Percentiles rank a stretch among this genome's conserved stretches.
Evolutionary conservation across 2,113 vertebrate species (phyloP).

Genomic region (Zosterops borbonicus): DNA sequence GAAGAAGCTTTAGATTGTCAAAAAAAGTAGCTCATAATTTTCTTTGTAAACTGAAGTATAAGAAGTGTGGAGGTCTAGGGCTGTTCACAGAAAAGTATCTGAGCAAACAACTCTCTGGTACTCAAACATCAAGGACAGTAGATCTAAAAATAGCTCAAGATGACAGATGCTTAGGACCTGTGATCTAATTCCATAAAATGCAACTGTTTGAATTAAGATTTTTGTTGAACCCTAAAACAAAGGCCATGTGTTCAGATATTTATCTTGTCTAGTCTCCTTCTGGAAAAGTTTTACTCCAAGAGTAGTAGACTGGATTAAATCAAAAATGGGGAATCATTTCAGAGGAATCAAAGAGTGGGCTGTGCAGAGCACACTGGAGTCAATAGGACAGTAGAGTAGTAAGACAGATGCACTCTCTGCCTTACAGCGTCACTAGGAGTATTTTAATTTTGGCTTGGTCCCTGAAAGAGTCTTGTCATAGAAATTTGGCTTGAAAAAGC

Average conservation of each 20-base stretch:
- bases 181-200: neutral
- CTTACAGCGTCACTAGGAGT: neutral
- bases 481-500: neutral
- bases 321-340: neutral
- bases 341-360: neutral
- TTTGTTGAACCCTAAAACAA: neutral
- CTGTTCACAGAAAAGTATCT: neutral
- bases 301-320: neutral
- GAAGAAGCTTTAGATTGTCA: neutral
- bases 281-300: neutral
- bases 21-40: neutral
- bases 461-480: neutral
- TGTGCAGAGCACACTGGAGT: neutral
- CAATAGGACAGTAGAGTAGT: neutral
- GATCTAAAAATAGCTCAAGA: fast-evolving
- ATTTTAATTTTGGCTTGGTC: neutral
- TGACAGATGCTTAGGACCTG: neutral
- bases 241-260: neutral
- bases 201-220: neutral
- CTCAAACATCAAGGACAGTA: neutral
- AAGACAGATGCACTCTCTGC: neutral
- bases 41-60: neutral
- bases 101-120: neutral
- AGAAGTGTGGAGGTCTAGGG: neutral
- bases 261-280: neutral